Base-by-base conservation (phyloP, 1,140 invertebrate species). In the Drosophila kepulauana region DNA sequence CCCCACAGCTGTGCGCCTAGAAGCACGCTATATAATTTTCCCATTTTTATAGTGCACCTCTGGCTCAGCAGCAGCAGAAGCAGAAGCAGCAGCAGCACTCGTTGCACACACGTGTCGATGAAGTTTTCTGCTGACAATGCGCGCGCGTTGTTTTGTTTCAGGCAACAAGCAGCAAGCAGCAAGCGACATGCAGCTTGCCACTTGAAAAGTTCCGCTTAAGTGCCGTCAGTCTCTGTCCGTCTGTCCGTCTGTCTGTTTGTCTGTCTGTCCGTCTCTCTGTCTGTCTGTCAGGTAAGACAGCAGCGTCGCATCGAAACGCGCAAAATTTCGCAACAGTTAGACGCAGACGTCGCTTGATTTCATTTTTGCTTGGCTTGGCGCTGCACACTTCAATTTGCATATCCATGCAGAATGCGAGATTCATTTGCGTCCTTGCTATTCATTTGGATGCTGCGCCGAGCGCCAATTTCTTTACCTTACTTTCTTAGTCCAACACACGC, bases 121-220 rank as follows among this genome's bases (percentile, higher is more conserved):
- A 58, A 76, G 77, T 86, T 85, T 81, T 87, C 13, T 78, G 82
- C 82, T 82, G 82, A 87, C 82, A 86, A 77, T 87, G 82, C 82
- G 65, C 38, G 20, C 57, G 20, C 57, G 38, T 68, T 74, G 65
- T 74, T 74, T 68, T 69, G 71, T 69, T 56, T 74, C 20, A 45
- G 48, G 65, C 71, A 74, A 57, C 59, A 71, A 8, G 49, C 1
- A n/a, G n/a, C 43, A 33, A 8, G 10, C 35, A 38, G 46, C 43
- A 43, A 13, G 43, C 16, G 3, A 46, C n/a, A 57, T 6, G 61
- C 6, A 35, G 51, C 68, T 65, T 71, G 68, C 68, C 61, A 71
- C 68, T 71, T 71, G 68, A 64, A 43, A 70, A 65, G 71, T 62
- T 58, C 28, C 10, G 28, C 20, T 64, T 25, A 15, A 58, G 61